These are phyloP conservation scores for Piscicola geometra DNA, from an alignment of 2,888 invertebrate species.

Conservation along the genomic window DNA sequence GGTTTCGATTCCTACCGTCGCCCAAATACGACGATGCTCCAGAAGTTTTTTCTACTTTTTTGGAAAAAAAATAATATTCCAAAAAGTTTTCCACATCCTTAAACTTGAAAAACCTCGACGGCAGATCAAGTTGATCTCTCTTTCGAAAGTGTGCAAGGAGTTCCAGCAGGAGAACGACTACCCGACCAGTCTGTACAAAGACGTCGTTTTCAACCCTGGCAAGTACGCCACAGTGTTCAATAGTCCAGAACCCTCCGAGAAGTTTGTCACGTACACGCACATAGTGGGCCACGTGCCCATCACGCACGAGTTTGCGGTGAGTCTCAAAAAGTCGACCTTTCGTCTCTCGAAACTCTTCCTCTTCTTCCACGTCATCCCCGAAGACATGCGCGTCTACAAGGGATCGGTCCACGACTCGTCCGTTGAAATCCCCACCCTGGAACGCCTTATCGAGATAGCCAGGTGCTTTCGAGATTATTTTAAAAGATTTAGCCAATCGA, in stretches of 20 bases:
- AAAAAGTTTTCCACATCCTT: too few relatives aligned
- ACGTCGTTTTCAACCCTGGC: constrained; percentile 19
- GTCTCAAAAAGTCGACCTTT: constrained; percentile 35
- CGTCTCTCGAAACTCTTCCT: constrained; percentile 40
- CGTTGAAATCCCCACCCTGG: constrained; percentile 23
- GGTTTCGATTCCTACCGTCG: too few relatives aligned
- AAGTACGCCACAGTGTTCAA: constrained; percentile 25
- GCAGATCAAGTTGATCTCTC: constrained; percentile 29
- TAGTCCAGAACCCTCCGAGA: constrained; percentile 24
- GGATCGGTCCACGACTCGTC: constrained; percentile 24
- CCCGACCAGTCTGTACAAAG: constrained; percentile 15
- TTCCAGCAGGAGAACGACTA: constrained; percentile 5
- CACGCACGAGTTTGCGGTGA: constrained; percentile 41
- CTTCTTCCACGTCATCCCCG: constrained; percentile 43
- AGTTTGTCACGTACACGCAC: constrained; percentile 34
- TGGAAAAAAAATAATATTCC: too few relatives aligned
- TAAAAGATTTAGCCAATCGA: too few relatives aligned
- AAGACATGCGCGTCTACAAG: constrained; percentile 38
- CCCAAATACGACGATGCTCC: too few relatives aligned
- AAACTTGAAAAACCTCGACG: too few relatives aligned
- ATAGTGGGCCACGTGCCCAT: constrained; percentile 43
- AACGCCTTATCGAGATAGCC: constrained; percentile 24
- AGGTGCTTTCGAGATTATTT: background rate
- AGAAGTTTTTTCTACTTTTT: too few relatives aligned
- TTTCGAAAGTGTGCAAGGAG: constrained; percentile 20